Conservation (phyloP, 2,797 vertebrate genomes). For the Nyctalus aviator region DNA sequence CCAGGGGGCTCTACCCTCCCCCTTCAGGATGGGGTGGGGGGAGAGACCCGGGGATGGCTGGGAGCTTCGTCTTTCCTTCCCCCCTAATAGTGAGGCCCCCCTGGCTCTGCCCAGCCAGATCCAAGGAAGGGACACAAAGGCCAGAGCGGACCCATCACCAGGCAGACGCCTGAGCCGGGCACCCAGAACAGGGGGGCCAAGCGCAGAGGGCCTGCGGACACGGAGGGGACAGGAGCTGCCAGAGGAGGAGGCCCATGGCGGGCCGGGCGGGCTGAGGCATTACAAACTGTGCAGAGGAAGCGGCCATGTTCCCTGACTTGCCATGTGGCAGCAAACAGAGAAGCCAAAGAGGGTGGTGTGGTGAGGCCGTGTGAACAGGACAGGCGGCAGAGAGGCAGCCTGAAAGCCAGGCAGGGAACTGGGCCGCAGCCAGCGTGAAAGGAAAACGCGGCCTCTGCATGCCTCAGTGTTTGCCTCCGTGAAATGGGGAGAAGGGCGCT, state of each 20-base stretch:
- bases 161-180: background rate
- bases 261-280: background rate
- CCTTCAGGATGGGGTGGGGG: background rate
- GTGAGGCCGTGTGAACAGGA: background rate
- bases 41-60: background rate
- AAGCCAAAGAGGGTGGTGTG: background rate
- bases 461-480: background rate
- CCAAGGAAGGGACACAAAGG: background rate
- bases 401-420: background rate
- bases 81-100: background rate
- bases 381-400: background rate
- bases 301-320: background rate
- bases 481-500: background rate
- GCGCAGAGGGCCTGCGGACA: background rate
- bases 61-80: background rate
- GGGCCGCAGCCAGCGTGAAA: background rate
- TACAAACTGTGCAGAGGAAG: background rate
- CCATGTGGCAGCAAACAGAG: constrained; percentile 8
- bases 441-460: background rate
- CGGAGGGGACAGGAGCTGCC: background rate
- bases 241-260: background rate
- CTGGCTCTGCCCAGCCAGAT: background rate
- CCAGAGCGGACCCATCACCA: background rate
- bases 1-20: background rate
- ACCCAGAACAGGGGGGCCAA: background rate